Percentiles rank a stretch among this genome's conserved stretches.
Evolutionary conservation across 2,113 vertebrate species (phyloP).

Genomic region (Megaceryle torquata): DNA sequence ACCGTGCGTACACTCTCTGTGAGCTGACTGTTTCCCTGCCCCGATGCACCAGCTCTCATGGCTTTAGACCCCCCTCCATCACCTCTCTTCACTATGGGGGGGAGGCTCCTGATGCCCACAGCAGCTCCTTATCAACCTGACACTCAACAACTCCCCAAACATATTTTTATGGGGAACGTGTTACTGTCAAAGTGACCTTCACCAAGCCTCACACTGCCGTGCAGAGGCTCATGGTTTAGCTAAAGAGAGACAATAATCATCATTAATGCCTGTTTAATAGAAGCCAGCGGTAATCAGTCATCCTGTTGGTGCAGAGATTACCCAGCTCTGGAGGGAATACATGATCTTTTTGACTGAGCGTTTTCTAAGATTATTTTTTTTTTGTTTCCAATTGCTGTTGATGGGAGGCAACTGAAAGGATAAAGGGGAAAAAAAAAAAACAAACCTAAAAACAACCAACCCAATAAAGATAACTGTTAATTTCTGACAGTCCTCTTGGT

Average conservation of each 20-base stretch:
- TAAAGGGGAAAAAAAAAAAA: background rate
- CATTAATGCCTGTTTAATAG: conserved; percentile 59
- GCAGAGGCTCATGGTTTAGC: conserved; percentile 11
- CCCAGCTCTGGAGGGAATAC: background rate
- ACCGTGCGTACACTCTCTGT: background rate
- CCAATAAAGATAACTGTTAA: background rate
- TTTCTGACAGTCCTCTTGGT: background rate
- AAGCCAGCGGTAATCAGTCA: conserved; percentile 36
- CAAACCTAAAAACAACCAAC: background rate
- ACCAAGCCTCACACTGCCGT: background rate
- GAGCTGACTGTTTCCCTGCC: background rate
- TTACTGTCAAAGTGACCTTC: conserved; percentile 46
- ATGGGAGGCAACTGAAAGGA: background rate
- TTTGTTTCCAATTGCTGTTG: conserved; percentile 25
- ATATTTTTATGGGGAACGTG: background rate
- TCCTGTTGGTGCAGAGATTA: conserved; percentile 40
- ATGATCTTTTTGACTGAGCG: background rate
- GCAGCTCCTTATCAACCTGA: background rate
- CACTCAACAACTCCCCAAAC: background rate
- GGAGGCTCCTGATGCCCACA: background rate
- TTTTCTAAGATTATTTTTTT: conserved; percentile 8
- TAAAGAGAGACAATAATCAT: conserved; percentile 53
- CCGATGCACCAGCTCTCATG: rapidly evolving
- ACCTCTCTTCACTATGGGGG: background rate
- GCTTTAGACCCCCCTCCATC: background rate